phyloP scores from a whole-genome alignment of 2,888 invertebrate genomes.

The Abscondita cerata region DNA sequence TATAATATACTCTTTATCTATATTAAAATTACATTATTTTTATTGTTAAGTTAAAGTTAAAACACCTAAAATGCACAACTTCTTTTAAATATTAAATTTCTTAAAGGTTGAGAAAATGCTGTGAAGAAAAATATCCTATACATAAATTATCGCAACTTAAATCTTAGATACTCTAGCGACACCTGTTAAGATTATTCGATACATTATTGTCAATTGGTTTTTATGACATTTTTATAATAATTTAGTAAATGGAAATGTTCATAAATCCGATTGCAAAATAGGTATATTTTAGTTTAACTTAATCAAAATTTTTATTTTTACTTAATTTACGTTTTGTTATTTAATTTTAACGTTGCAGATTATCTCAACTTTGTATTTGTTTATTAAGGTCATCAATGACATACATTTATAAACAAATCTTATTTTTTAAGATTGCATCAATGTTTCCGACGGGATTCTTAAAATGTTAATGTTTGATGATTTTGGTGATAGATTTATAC shows the following conservation, averaged over 20 bases:
- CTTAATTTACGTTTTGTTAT: neutral
- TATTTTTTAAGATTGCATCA: constrained; percentile 14
- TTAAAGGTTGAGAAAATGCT: too few relatives aligned
- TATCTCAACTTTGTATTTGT: neutral
- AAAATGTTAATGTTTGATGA: constrained; percentile 82
- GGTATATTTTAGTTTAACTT: neutral
- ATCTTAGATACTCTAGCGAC: too few relatives aligned
- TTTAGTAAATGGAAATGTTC: constrained; percentile 17
- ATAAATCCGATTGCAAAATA: neutral
- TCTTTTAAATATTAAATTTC: too few relatives aligned
- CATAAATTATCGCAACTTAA: too few relatives aligned
- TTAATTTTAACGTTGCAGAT: neutral
- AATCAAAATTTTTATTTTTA: too few relatives aligned
- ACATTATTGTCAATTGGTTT: neutral
- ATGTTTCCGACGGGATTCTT: constrained; percentile 31
- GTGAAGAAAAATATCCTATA: too few relatives aligned
- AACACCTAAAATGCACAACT: too few relatives aligned
- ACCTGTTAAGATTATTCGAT: constrained; percentile 1
- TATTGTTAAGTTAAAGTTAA: too few relatives aligned
- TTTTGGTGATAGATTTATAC: constrained; percentile 82
- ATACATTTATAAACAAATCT: constrained; percentile 9
- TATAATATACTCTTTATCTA: too few relatives aligned
- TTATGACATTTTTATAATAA: neutral
- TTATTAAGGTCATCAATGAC: constrained; percentile 24
- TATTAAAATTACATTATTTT: too few relatives aligned